A percentile compares a stretch with the other conserved stretches of the same genome.
phyloP scores from a whole-genome alignment of 2,888 invertebrate genomes.

The Alitta virens region DNA sequence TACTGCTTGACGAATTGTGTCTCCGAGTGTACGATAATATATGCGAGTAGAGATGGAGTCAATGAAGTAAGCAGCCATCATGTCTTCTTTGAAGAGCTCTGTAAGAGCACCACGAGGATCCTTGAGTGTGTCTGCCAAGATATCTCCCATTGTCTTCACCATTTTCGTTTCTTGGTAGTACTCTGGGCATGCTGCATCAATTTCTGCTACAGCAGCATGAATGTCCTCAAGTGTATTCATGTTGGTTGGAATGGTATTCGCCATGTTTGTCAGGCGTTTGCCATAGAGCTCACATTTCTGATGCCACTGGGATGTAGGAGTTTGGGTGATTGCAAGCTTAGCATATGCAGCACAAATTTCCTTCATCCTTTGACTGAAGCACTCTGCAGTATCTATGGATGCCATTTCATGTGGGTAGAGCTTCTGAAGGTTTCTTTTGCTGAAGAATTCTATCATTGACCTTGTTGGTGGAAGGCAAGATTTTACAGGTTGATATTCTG shows the following conservation, averaged over 20 bases:
- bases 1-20: slow-evolving; percentile 5
- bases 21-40: slow-evolving; percentile 9
- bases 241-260: not conserved
- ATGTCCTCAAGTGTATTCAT: not conserved
- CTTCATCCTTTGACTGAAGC: not conserved
- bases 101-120: slow-evolving; percentile 9
- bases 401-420: slow-evolving; percentile 11
- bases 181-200: slow-evolving; percentile 4
- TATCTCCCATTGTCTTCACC: slow-evolving; percentile 10
- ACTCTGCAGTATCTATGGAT: slow-evolving; percentile 1
- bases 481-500: slow-evolving; percentile 7
- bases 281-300: not conserved
- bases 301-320: not conserved
- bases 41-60: slow-evolving; percentile 13
- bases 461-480: slow-evolving; percentile 5
- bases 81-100: slow-evolving; percentile 16
- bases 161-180: slow-evolving; percentile 8
- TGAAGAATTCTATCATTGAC: not conserved
- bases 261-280: slow-evolving; percentile 2
- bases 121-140: slow-evolving; percentile 10
- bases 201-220: not conserved
- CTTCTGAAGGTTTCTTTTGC: not conserved
- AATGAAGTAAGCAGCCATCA: slow-evolving; percentile 12
- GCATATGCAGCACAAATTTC: slow-evolving; percentile 2
- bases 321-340: not conserved